These are phyloP conservation scores for Mesorhabditis belari DNA, from an alignment of 2,888 invertebrate genomes.

Conservation along the genomic window DNA sequence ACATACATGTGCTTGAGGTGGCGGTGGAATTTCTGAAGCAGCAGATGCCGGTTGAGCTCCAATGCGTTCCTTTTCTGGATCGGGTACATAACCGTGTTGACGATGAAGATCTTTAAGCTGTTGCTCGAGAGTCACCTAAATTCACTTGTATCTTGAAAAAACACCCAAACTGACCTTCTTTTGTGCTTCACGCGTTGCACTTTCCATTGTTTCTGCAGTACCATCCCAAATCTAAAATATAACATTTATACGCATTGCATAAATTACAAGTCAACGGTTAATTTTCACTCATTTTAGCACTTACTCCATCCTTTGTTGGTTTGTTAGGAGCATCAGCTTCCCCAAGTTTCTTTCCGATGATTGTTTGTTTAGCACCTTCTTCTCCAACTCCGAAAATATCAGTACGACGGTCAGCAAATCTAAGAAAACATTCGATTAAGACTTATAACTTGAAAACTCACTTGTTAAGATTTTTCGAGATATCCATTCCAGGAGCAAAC, in stretches of 20 bases:
- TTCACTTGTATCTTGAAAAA: too few relatives aligned
- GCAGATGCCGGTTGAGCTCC: constrained; percentile 63
- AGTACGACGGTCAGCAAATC: constrained; percentile 89
- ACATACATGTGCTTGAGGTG: background rate
- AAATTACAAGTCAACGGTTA: background rate
- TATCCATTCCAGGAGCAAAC: constrained; percentile 74
- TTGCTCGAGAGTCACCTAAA: constrained; percentile 15
- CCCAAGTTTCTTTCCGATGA: constrained; percentile 89
- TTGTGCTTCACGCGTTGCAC: constrained; percentile 39
- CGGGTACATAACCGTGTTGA: constrained; percentile 61
- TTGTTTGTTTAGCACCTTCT: constrained; percentile 74
- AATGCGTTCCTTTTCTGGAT: constrained; percentile 92
- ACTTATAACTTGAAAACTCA: constrained; percentile 53
- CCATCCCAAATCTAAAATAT: constrained; percentile 79
- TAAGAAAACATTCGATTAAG: constrained; percentile 70
- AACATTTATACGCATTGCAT: background rate
- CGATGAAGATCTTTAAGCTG: constrained; percentile 40
- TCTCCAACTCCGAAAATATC: constrained; percentile 99
- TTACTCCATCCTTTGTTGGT: constrained; percentile 1
- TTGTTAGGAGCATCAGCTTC: constrained; percentile 25
- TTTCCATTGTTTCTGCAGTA: constrained; percentile 86
- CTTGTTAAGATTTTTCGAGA: constrained; percentile 74
- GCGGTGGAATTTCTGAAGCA: constrained; percentile 60
- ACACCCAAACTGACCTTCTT: constrained; percentile 24
- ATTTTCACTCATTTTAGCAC: background rate